Percentiles rank a stretch among this genome's conserved stretches.
Conservation (phyloP, 2,113 vertebrate species). For the Sceloporus tristichus region DNA sequence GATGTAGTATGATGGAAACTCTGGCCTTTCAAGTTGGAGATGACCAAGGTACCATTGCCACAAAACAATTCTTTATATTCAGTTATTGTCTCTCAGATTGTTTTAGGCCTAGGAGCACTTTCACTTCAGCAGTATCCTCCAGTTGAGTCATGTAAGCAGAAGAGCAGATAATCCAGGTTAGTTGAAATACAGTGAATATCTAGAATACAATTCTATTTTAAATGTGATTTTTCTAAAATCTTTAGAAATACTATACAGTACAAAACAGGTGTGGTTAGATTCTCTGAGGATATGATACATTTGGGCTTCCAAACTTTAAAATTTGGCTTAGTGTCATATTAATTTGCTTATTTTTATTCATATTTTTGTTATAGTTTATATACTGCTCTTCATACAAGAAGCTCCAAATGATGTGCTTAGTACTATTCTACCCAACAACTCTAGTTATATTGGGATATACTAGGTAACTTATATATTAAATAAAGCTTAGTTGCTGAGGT, state of each 20-base stretch:
- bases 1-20: not conserved
- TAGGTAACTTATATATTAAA: too few species aligned
- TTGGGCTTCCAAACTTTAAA: not conserved
- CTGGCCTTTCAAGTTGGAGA: not conserved
- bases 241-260: not conserved
- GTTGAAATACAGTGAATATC: not conserved
- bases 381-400: not conserved
- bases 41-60: not conserved
- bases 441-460: too few species aligned
- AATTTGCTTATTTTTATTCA: not conserved
- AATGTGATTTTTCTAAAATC: not conserved
- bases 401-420: not conserved
- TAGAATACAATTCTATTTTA: not conserved
- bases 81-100: not conserved
- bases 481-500: too few species aligned
- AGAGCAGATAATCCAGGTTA: not conserved
- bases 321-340: not conserved
- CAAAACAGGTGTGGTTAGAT: not conserved
- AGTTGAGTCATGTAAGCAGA: not conserved
- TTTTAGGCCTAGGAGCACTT: not conserved
- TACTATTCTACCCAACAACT: not conserved
- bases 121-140: not conserved
- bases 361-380: not conserved
- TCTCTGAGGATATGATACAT: not conserved
- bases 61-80: not conserved